Conservation (phyloP, 2,888 invertebrate species). For the Cinara cedri region DNA sequence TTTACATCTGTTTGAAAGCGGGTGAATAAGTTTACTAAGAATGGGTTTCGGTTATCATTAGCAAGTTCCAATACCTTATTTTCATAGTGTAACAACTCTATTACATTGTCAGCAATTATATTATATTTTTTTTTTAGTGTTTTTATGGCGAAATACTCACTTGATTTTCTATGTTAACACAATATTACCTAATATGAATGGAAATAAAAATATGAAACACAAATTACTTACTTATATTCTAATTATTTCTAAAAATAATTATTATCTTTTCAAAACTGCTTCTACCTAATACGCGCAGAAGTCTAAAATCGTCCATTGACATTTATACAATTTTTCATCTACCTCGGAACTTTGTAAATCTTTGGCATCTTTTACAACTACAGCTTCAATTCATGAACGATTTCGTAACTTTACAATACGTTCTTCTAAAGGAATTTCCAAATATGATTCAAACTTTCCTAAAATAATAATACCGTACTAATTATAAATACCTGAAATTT, state of each 20-base stretch:
- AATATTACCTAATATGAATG: conserved; percentile 73
- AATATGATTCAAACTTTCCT: too few relatives aligned
- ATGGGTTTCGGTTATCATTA: conserved; percentile 95
- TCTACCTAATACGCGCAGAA: conserved; percentile 94
- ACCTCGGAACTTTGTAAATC: too few relatives aligned
- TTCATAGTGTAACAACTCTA: conserved; percentile 96
- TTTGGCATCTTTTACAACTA: too few relatives aligned
- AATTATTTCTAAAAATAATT: not conserved
- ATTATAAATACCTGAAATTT: too few relatives aligned
- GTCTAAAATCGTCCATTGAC: conserved; percentile 89
- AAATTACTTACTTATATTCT: not conserved
- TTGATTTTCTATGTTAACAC: conserved; percentile 88
- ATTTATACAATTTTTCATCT: too few relatives aligned
- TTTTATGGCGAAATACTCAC: conserved; percentile 98
- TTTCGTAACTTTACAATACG: too few relatives aligned
- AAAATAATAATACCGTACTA: too few relatives aligned
- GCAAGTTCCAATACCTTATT: conserved; percentile 99
- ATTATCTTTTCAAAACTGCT: conserved; percentile 98
- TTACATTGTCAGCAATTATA: conserved; percentile 97
- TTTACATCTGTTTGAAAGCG: conserved; percentile 95
- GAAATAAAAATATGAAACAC: not conserved
- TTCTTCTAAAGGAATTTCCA: too few relatives aligned
- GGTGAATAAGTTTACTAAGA: conserved; percentile 97
- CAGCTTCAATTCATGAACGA: too few relatives aligned
- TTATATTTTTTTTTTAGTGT: conserved; percentile 99